phyloP scores from a whole-genome alignment of 2,888 invertebrate species.

The Balanococcus diminutus region DNA sequence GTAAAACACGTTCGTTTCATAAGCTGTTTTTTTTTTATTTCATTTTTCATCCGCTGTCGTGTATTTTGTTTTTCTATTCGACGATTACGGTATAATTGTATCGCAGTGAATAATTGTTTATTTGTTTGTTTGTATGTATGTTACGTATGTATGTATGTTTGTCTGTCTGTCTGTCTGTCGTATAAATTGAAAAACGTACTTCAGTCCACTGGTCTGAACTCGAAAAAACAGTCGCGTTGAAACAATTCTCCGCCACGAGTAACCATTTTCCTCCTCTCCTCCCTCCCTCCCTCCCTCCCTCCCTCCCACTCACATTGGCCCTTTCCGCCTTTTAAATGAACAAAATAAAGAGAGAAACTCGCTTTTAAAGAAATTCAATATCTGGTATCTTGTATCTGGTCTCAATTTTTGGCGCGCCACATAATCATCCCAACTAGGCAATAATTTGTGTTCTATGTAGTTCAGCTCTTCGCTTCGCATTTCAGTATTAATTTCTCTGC shows the following conservation, averaged over 20 bases:
- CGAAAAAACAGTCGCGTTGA: too few species aligned
- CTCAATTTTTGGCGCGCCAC: background rate
- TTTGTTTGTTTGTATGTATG: background rate
- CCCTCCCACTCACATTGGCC: background rate
- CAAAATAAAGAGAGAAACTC: slow-evolving; percentile 12
- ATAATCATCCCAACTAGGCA: background rate
- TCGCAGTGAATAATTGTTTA: background rate
- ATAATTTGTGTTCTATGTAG: slow-evolving; percentile 48
- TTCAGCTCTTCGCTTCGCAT: slow-evolving; percentile 51
- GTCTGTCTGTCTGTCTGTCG: background rate
- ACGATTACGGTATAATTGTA: background rate
- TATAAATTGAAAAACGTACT: background rate
- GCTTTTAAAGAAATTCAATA: background rate
- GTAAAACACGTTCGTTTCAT: slow-evolving; percentile 48
- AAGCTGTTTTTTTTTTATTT: slow-evolving; percentile 43
- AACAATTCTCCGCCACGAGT: background rate
- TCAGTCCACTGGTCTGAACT: background rate
- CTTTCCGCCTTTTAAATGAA: background rate
- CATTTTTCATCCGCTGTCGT: slow-evolving; percentile 34
- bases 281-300: background rate
- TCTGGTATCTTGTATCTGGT: background rate
- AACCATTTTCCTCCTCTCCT: background rate
- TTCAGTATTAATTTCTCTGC: slow-evolving; percentile 51
- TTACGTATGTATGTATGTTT: too few species aligned
- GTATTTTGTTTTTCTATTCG: background rate